Evolutionary conservation across 2,888 invertebrate species (phyloP), one percentile per base, ranked within the genome.

Genomic region (Heliconius cydno): DNA sequence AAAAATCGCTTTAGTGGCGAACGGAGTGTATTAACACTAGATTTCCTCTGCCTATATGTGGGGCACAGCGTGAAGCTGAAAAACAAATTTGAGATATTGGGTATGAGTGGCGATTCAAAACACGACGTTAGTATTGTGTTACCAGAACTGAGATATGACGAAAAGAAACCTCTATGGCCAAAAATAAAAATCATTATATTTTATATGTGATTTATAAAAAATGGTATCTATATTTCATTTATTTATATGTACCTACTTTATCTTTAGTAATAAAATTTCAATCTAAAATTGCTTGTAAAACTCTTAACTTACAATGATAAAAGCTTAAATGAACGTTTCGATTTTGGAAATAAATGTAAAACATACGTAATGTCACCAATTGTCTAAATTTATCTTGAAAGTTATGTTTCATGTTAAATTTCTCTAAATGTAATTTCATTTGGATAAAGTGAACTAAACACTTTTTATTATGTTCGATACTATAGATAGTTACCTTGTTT

Each of bases 271-370:
- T 41, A 75, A 65, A 65, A 75, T 19, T 75, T 65, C 75, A 65
- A 75, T 75, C 65, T 75, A 34, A 75, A 75, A 75, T 75, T 75
- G 65, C 65, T 75, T 75, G 75, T 75, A 75, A 46, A 65, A 75
- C 65, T 70, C 70, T 75, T 65, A 75, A 75, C 65, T 75, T 75
- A 65, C 28, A 65, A 41, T 65, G 75, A 75, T 75, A 75, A 75
- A 65, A 65, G 28, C 5, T 1, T 41, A 63, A 60, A 73, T 34
- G 34, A 60, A 60, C 34, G 60, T 60, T 46, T 77, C 25, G 30
- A 34, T 57, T 77, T 68, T 38, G 34, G 0, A 41, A 34, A 34
- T 72, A 57, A 65, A 65, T 63, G 41, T 75, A 65, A 65, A 65
- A 75, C 28, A 65, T 52, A 22, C 28, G 19, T n/a, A 60, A 73